Base-by-base conservation (phyloP, 1,140 invertebrate species). In the Aphaenogaster rudis region DNA sequence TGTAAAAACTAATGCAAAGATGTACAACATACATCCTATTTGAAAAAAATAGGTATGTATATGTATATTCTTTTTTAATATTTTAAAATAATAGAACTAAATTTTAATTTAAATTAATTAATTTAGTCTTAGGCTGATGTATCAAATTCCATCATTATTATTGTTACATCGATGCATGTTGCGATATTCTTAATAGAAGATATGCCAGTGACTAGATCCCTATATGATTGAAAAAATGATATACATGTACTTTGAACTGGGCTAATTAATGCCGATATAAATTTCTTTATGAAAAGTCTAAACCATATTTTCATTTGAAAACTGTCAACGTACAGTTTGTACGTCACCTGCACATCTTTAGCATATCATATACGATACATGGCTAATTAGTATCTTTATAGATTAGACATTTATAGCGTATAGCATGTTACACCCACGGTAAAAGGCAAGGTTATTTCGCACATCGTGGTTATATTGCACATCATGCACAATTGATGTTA, bases 371-470 rank as follows among this genome's bases (percentile, higher is more conserved):
- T 48, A 81, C 52, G 50, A 28, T 78, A 79, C 36, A 42, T 81
- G 59, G 39, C 48, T 52, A 28, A n/a, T 82, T 54, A 82, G 50
- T 66, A 71, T 74, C 8, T 42, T 48, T 50, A 48, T 42, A 69
- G n/a, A 80, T 74, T 88, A 74, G 42, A 86, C 69, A 81, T 57
- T 54, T 48, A 86, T 69, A 54, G 33, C 59, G 42, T 76, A 90
- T 17, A 81, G 57, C 48, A n/a, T 50, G 76, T 90, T 88, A 82
- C 57, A 87, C 57, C 69, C 57, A 89, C 9, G 33, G 28, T 74
- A 82, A 45, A 45, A 90, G 88, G 71, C 88, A 63, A 54, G 28
- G 57, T 90, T 90, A 88, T 52, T 88, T 74, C 76, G 74, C 84
- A 28, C 28, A 28, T 28, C 28, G 28, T 28, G 28, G 28, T 28